Conservation (phyloP, 2,113 vertebrate species). For the Phasianus colchicus region DNA sequence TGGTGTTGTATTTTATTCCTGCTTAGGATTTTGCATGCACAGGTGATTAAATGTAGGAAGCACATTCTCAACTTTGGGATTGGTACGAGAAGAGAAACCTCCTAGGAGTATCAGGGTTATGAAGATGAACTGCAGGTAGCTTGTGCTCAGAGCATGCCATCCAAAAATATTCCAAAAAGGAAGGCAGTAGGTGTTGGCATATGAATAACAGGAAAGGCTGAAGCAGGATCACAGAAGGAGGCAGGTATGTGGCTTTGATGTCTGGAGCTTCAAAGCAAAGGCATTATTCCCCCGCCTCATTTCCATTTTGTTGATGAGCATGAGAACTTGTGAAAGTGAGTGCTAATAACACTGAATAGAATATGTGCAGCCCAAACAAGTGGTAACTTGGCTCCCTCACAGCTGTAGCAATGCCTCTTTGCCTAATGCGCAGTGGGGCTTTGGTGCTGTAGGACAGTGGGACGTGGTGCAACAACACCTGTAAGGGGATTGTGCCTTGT, state of each 20-base stretch:
- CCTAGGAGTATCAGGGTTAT: background rate
- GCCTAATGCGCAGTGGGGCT: background rate
- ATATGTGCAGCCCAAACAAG: background rate
- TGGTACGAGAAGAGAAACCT: background rate
- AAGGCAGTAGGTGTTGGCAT: background rate
- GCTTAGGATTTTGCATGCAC: background rate
- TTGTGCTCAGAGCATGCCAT: background rate
- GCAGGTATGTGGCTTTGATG: conserved; percentile 59
- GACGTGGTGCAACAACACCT: background rate
- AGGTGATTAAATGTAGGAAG: background rate
- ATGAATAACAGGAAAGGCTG: conserved; percentile 47
- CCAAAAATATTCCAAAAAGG: conserved; percentile 1
- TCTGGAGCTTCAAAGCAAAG: conserved; percentile 33
- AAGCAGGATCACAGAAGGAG: background rate
- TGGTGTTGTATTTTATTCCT: background rate
- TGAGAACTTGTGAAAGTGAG: conserved; percentile 34
- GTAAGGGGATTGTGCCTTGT: accelerated
- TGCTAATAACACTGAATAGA: background rate
- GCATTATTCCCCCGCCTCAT: background rate
- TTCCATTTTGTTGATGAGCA: conserved; percentile 56
- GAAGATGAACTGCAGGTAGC: background rate
- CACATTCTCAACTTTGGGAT: background rate
- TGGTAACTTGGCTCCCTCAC: background rate
- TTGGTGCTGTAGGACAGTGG: background rate
- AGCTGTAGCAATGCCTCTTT: background rate